Conservation (phyloP, 2,113 vertebrate genomes). For the Myiagra hebetior region DNA sequence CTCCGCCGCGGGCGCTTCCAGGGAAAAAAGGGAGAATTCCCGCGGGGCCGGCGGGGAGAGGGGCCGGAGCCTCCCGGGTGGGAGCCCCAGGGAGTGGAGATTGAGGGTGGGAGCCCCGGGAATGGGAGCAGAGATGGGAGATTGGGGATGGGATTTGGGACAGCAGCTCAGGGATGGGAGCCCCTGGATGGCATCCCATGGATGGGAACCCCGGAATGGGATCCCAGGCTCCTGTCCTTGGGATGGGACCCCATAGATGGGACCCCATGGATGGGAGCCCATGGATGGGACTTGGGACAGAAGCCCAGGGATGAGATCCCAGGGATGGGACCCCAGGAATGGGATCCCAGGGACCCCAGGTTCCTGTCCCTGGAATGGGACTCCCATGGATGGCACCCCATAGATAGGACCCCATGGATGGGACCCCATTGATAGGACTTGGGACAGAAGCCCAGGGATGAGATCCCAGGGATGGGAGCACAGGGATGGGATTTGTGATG, state of each 20-base stretch:
- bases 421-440: background rate
- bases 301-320: fast-evolving
- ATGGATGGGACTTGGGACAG: fast-evolving
- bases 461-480: background rate
- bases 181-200: too few relatives aligned
- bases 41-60: background rate
- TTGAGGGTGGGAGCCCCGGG: background rate
- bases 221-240: too few relatives aligned
- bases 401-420: background rate
- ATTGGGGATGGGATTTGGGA: too few relatives aligned
- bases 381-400: background rate
- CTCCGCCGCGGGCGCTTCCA: background rate
- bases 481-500: too few relatives aligned
- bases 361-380: background rate
- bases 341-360: fast-evolving
- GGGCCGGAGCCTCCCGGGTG: fast-evolving
- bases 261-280: too few relatives aligned
- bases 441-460: background rate
- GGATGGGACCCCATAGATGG: too few relatives aligned
- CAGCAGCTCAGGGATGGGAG: fast-evolving
- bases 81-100: background rate
- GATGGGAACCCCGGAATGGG: fast-evolving
- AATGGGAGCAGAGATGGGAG: background rate
- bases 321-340: too few relatives aligned
- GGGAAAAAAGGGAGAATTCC: background rate